A percentile compares a stretch with the other conserved stretches of the same genome.
These are phyloP conservation scores for Cuniculus paca DNA, from an alignment of 2,797 vertebrate genomes.

Conservation along the genomic window DNA sequence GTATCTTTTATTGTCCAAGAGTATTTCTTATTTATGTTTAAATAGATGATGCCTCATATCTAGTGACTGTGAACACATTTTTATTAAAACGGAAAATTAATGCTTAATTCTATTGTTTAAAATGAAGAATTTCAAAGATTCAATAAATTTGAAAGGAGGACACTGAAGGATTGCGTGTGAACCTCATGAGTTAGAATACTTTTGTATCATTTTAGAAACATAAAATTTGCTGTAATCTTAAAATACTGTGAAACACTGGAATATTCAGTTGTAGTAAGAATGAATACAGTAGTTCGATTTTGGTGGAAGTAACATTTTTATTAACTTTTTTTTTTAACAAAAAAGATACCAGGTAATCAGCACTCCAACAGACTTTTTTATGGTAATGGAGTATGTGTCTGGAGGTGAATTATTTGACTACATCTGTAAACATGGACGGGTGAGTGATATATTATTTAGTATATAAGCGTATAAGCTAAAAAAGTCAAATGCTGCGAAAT, in stretches of 20 bases:
- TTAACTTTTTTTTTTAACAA: slow-evolving; percentile 33
- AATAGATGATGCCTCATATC: neutral
- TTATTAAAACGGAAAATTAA: slow-evolving; percentile 42
- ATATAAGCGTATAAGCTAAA: neutral
- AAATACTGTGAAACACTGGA: neutral
- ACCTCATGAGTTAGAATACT: neutral
- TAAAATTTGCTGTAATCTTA: slow-evolving; percentile 41
- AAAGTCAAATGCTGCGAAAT: slow-evolving; percentile 59
- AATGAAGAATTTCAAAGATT: slow-evolving; percentile 27
- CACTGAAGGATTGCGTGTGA: neutral
- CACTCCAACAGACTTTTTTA: slow-evolving; percentile 99
- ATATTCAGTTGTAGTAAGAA: slow-evolving; percentile 16
- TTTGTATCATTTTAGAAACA: slow-evolving; percentile 52
- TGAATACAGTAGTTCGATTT: neutral
- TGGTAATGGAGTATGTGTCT: slow-evolving; percentile 99
- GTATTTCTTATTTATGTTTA: slow-evolving; percentile 31
- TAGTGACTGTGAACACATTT: neutral
- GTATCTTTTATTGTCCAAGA: slow-evolving; percentile 35
- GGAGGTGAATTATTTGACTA: slow-evolving; percentile 99
- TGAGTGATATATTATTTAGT: slow-evolving; percentile 87
- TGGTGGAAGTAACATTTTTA: slow-evolving; percentile 7
- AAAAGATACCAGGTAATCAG: slow-evolving; percentile 98
- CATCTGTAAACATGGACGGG: slow-evolving; percentile 98
- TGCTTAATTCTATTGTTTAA: slow-evolving; percentile 34
- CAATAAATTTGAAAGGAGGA: neutral